Evolutionary conservation across 2,888 invertebrate genomes (phyloP), one percentile per base, ranked within the genome.

Genomic region (Amphipoea lucens): DNA sequence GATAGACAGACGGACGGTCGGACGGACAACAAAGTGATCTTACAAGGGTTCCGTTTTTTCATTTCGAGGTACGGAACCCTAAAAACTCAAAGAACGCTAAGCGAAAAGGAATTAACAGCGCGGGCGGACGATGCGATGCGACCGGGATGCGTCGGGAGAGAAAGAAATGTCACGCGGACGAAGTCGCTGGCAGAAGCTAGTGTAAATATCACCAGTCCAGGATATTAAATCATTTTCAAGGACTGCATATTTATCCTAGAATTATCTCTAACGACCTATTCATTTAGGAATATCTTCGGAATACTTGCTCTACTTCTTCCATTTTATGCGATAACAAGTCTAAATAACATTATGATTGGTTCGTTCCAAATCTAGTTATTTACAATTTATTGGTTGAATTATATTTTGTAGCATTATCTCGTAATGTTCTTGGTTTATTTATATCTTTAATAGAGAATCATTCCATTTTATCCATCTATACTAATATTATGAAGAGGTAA

Each of bases 251-350:
- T 17, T 9, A 4, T 11, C 14, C 7, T 0, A 17, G 7, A 57
- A 57, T 69, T 48, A 54, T 14, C 12, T 65, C 4, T 70, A 79
- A 57, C 29, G 7, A 63, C 12, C 54, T 48, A 29, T 79, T 73
- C 6, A 57, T 57, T 72, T 29, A 51, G 11, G 23, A 60, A 51
- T 48, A 57, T 51, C 3, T 51, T n/a, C n/a, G 6, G 14, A 29
- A 7, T 3, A 79, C 72, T 79, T 72, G 42, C 29, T 66, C 79
- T 51, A 60, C 4, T 51, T 79, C 6, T 20, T 14, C 29, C n/a
- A 66, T 57, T 72, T 76, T 60, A 72, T 72, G 48, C 45, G 57
- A 60, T 66, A 79, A 14, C 48, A 29, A 51, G 29, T 66, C 48
- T 66, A 48, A 65, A 71, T 71, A 45, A 0, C 9, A 60, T 66